Conservation (phyloP, 2,113 vertebrate genomes). For the Phylloscopus trochiloides region DNA sequence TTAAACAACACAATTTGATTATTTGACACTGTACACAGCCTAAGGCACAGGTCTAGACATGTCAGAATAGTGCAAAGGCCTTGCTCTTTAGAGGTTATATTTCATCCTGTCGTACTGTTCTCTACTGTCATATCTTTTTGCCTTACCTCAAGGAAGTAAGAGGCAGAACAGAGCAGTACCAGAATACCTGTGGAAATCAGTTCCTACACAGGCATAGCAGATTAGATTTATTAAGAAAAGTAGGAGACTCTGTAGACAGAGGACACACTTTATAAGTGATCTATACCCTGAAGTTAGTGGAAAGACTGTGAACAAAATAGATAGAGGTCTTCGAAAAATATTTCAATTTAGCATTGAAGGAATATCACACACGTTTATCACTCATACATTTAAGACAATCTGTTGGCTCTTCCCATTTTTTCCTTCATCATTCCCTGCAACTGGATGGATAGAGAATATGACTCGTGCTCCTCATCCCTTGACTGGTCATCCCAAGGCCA, state of each 20-base stretch:
- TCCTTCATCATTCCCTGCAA: background rate
- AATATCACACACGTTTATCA: background rate
- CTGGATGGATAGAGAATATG: background rate
- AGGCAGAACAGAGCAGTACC: background rate
- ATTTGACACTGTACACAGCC: background rate
- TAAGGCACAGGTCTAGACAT: background rate
- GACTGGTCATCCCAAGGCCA: background rate
- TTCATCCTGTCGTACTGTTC: rapidly evolving
- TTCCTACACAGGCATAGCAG: background rate
- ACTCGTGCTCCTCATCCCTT: background rate
- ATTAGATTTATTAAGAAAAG: background rate
- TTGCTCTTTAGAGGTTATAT: background rate
- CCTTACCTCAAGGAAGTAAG: background rate
- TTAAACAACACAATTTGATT: conserved; percentile 26
- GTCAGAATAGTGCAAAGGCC: background rate
- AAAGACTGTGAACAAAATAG: background rate
- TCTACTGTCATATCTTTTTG: background rate
- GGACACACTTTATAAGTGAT: background rate
- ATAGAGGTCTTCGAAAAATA: background rate
- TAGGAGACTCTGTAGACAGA: background rate
- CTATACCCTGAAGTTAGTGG: background rate
- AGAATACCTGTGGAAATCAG: background rate
- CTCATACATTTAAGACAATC: background rate
- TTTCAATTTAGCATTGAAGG: background rate
- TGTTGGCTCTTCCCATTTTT: background rate